These are phyloP conservation scores for Ctenopoma kingsleyae DNA, from an alignment of 2,797 vertebrate species.

Conservation along the genomic window DNA sequence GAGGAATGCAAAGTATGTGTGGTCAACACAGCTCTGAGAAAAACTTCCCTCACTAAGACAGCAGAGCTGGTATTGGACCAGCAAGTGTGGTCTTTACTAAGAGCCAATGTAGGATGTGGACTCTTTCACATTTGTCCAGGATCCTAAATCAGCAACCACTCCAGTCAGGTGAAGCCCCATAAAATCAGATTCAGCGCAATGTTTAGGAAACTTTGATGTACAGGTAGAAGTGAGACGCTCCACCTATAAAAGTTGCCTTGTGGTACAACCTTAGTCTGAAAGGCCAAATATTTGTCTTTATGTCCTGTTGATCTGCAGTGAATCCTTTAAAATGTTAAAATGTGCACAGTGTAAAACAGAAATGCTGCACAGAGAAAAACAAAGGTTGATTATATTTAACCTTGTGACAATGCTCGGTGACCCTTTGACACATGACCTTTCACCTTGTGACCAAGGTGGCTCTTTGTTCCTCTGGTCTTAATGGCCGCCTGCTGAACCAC, in stretches of 20 bases:
- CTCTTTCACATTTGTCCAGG: background rate
- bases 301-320: too few species aligned
- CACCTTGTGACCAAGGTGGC: constrained; percentile 45
- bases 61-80: constrained; percentile 45
- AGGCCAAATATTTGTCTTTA: background rate
- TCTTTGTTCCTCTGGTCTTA: constrained; percentile 38
- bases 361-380: constrained; percentile 27
- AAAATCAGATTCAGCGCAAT: background rate
- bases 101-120: constrained; percentile 21
- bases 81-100: constrained; percentile 61
- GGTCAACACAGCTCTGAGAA: constrained; percentile 62
- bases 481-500: constrained; percentile 33
- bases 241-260: background rate
- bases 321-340: background rate
- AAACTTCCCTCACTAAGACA: constrained; percentile 53
- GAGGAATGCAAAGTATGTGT: constrained; percentile 77
- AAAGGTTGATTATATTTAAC: constrained; percentile 49
- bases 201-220: background rate
- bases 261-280: background rate
- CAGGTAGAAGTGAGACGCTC: background rate
- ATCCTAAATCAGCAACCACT: background rate
- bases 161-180: background rate
- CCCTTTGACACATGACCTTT: constrained; percentile 66
- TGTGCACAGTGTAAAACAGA: constrained; percentile 15
- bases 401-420: constrained; percentile 40